Evolutionary conservation across 2,888 invertebrate genomes (phyloP), one percentile per base, ranked within the genome.

Genomic region (Chymomyza caudatula): DNA sequence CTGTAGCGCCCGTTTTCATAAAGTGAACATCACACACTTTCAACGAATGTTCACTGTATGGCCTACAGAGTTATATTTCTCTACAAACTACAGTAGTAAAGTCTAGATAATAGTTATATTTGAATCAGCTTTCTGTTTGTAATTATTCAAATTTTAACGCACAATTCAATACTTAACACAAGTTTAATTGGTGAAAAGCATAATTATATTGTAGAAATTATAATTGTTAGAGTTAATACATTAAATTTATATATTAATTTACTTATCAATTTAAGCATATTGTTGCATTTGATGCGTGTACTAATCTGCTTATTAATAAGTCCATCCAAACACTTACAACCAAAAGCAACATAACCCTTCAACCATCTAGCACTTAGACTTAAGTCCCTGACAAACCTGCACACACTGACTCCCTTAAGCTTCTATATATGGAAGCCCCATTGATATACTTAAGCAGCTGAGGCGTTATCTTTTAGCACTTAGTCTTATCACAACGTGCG

Each of bases 381-480:
- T 44, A 55, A 60, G 22, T 59, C 43, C 17, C 25, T 54, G 43
- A 3, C 44, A 43, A 8, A 54, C 44, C 49, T 44, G 44, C 47
- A 47, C 22, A 65, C 64, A 62, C 37, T 29, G 2, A 6, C 11
- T 37, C 11, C 29, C 29, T 37, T 11, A 37, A 25, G 1, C 25
- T n/a, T n/a, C n/a, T n/a, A 25, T 25, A 25, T 25, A 25, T 25
- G 25, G 25, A 25, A 25, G 6, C 52, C 66, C 69, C 60, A 55
- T 64, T 65, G 62, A 22, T 63, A 42, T 56, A 67, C 37, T 13
- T 58, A 80, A 76, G 66, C 76, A 70, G 85, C 71, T 76, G 66
- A 65, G 65, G 65, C 64, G 75, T 79, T 85, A 78, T 76, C 74
- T 82, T 47, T 44, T 44, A 29, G 58, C 57, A 29, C 74, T 65